Evolutionary conservation across 23 tunicate species (phyloP), one percentile per base, ranked within the genome.

Genomic region (Styela clava): DNA sequence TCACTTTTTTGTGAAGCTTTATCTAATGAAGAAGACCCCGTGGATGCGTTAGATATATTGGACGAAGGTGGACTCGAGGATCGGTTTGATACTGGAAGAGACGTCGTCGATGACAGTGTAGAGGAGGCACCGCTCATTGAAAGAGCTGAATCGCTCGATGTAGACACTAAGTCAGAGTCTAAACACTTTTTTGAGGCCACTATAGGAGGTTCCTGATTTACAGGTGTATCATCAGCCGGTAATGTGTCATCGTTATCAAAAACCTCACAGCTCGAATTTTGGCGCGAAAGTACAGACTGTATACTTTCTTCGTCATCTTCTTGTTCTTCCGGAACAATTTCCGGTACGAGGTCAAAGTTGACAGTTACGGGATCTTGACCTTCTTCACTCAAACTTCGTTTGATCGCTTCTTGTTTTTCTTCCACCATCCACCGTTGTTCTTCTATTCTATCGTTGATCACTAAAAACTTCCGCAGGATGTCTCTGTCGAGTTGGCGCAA

Each of bases 361-460:
- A 73, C 78, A 33, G 52, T 56, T 16, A 26, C 77, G 21, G 64
- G 65, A 27, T 76, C 81, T 24, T 76, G 67, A 18, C 81, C 81
- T 27, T 76, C 81, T 44, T 76, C 81, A 1, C 81, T 76, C 81
- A 76, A 29, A 31, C 65, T 76, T 25, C 65, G 68, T 56, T 86
- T 83, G 35, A 91, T 72, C 31, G 88, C 89, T 31, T 88, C 90
- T 34, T 86, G 91, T 5, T 79, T 82, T 69, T 91, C 90, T 24
- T 88, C 97, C 69, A 91, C 34, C 34, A 70, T 69, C 90, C 97
- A 91, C 69, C 78, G 74, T 73, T 86, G 78, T 44, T 91, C 90
- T 63, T 91, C 90, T 29, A 91, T 73, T 63, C 78, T 33, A 77
- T 91, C 90, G 85, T 91, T 91, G 12, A 91, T 63, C 19, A 69